A percentile compares a stretch with the other conserved stretches of the same genome.
Conservation (phyloP, 2,797 vertebrate species). For the Clarias pachynema region DNA sequence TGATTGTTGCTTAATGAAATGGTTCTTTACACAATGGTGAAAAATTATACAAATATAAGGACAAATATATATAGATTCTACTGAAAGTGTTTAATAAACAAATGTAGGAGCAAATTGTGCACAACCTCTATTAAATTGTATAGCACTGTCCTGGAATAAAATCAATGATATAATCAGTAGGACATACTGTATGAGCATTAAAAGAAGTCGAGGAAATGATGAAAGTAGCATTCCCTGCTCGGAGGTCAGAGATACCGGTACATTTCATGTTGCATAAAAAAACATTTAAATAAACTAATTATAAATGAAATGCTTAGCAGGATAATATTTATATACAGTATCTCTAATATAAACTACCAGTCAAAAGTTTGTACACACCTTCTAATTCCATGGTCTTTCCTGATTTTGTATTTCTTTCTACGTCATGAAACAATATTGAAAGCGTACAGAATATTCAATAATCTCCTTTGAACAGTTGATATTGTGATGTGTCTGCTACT, state of each 20-base stretch:
- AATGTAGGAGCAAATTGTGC: background rate
- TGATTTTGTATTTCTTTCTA: no score
- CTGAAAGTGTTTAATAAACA: background rate
- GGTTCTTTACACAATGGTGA: no score
- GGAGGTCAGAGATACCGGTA: background rate
- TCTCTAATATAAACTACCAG: background rate
- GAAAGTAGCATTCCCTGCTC: background rate
- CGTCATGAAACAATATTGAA: no score
- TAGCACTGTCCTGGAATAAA: background rate
- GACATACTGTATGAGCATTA: background rate
- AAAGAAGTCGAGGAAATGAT: background rate
- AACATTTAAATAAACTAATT: background rate
- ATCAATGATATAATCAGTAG: background rate
- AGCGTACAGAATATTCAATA: no score
- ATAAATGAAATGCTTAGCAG: background rate
- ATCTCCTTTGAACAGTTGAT: no score
- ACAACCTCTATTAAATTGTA: background rate
- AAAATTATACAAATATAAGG: background rate
- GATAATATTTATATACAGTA: background rate
- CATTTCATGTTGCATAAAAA: conserved; percentile 28
- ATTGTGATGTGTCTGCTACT: background rate
- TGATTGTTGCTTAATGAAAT: no score
- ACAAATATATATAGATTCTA: background rate
- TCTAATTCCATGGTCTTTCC: no score
- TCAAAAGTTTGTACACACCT: background rate